phyloP scores from a whole-genome alignment of 2,888 invertebrate species.

The Willowsia nigromaculata region DNA sequence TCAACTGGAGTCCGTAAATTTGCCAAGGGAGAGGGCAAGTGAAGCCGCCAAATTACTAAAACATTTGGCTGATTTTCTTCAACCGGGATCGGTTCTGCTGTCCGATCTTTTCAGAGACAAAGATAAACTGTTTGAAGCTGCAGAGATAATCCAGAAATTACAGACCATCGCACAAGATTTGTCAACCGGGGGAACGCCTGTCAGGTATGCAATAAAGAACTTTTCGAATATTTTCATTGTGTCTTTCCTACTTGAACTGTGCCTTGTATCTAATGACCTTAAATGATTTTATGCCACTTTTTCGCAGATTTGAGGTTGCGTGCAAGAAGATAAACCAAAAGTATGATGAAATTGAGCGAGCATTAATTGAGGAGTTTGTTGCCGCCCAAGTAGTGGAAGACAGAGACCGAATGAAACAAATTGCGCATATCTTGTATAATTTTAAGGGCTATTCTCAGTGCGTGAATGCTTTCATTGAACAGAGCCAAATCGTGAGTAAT shows the following conservation, averaged over 20 bases:
- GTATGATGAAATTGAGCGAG: conserved; percentile 93
- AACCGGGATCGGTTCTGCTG: conserved; percentile 88
- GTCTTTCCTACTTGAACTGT: too few species aligned
- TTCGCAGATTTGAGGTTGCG: conserved; percentile 87
- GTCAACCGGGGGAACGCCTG: conserved; percentile 83
- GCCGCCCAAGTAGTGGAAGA: conserved; percentile 92
- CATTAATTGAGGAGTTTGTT: conserved; percentile 96
- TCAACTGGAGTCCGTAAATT: conserved; percentile 97
- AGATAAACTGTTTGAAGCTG: conserved; percentile 89
- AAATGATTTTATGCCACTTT: too few species aligned
- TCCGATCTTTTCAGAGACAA: conserved; percentile 92
- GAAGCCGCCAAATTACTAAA: conserved; percentile 96
- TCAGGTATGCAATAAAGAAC: conserved; percentile 86
- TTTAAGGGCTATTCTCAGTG: conserved; percentile 98
- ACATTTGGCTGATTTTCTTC: conserved; percentile 94
- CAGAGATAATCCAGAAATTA: conserved; percentile 98
- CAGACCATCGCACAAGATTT: conserved; percentile 97
- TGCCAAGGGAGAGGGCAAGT: conserved; percentile 94
- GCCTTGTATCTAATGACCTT: too few species aligned
- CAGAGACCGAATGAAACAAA: conserved; percentile 93
- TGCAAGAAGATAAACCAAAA: conserved; percentile 92
- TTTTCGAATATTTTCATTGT: too few species aligned
- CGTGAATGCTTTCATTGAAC: conserved; percentile 97
- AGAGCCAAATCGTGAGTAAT: conserved; percentile 90
- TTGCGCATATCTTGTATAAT: conserved; percentile 94